A percentile compares a stretch with the other conserved stretches of the same genome.
These are phyloP conservation scores for Cnemophilus loriae DNA, from an alignment of 2,113 vertebrate genomes.

Conservation along the genomic window DNA sequence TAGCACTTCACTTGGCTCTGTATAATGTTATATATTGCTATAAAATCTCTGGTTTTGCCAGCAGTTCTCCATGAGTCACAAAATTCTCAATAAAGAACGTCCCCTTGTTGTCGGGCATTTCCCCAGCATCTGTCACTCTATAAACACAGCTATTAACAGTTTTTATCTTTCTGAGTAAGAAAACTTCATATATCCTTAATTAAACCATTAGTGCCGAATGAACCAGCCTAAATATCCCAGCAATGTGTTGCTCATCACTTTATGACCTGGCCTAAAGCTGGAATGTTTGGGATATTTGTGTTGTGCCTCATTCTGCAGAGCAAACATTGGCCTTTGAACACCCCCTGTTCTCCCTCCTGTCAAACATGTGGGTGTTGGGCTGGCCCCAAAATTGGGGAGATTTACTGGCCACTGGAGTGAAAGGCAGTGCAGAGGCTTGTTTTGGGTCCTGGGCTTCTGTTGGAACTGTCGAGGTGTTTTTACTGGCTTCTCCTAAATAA, in stretches of 20 bases:
- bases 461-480: background rate
- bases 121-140: background rate
- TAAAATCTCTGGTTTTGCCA: background rate
- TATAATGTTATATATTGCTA: background rate
- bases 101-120: background rate
- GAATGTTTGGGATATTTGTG: background rate
- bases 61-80: background rate
- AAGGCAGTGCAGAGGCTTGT: background rate
- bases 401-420: background rate
- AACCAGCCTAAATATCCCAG: background rate
- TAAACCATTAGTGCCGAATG: background rate
- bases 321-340: background rate
- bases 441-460: background rate
- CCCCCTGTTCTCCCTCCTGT: background rate
- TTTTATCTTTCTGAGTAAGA: background rate
- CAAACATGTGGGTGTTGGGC: background rate
- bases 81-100: background rate
- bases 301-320: background rate
- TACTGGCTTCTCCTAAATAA: background rate
- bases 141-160: background rate
- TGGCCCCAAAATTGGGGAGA: background rate
- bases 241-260: background rate
- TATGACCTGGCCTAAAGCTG: background rate
- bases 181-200: background rate
- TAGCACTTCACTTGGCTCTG: background rate